Base-by-base conservation (phyloP, 2,888 invertebrate genomes). In the Cetonia aurata region DNA sequence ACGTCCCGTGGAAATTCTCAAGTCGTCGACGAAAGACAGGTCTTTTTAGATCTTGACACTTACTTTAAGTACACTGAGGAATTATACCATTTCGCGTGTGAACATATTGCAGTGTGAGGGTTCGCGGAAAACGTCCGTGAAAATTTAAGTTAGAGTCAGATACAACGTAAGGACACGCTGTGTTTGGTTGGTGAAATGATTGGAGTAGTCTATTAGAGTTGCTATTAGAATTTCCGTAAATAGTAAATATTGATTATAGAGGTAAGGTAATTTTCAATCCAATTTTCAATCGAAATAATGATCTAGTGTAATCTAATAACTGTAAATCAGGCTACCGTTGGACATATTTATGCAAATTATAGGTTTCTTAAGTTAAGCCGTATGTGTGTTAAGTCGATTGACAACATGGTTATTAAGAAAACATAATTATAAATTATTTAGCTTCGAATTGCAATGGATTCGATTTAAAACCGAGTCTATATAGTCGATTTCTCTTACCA, bases 261-360 rank as follows among this genome's bases (percentile, higher is more conserved):
- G 57, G 57, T 57, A 42, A 57, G 57, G 57, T 42, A 57, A 57
- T 57, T 57, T 57, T 57, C 57, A 25, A 57, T 57, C 1, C 17
- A 57, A 57, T 57, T 57, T 57, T 57, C 57, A 25, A 42, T 57
- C 1, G 57, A 42, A 57, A 57, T 57, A 57, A 57, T 57, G 57
- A 57, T 19, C 41, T 12, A 57, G 41, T 19, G 42, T 42, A 42
- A 57, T 19, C 42, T 57, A 57, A 57, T 57, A 57, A 57, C 19
- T 37, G 41, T 42, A 25, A 57, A 42, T 57, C 41, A 57, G 42
- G 17, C 42, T 12, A 17, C 13, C 42, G 17, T 33, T 8, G 17
- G 17, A 9, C 9, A 57, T 37, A 37, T 41, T 15, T 42, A 57
- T 57, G 19, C 57, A 57, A 15, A 41, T 56, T 56, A n/a, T 19